Evolutionary conservation across 2,888 invertebrate genomes (phyloP).

Genomic region (Leptura quadrifasciata): DNA sequence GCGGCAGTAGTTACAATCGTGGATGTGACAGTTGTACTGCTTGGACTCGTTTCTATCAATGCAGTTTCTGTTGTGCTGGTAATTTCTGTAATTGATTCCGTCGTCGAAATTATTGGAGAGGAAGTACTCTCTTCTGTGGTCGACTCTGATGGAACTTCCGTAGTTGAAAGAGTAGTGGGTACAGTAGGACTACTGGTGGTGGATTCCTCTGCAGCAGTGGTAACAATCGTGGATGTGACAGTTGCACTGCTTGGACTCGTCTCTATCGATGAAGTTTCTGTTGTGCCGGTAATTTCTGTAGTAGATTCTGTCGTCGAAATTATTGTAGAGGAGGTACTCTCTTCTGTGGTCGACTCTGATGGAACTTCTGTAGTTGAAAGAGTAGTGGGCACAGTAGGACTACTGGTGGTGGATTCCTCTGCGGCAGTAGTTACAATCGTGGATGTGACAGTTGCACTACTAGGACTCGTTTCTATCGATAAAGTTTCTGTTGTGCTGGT

Average conservation of each 20-base stretch:
- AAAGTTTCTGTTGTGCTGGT: neutral
- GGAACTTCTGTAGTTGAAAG: neutral
- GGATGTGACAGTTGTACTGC: neutral
- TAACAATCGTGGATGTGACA: no score
- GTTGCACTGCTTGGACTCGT: no score
- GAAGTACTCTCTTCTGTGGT: no score
- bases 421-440: neutral
- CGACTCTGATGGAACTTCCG: neutral
- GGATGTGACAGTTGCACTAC: neutral
- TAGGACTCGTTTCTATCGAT: no score
- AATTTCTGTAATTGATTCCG: no score
- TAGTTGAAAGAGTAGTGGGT: neutral
- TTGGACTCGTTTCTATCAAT: no score
- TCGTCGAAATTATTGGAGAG: no score
- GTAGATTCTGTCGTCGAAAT: neutral
- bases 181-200: no score
- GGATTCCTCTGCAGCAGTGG: no score
- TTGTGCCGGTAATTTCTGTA: conserved; percentile 5
- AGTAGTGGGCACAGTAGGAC: neutral
- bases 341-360: neutral
- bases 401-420: neutral
- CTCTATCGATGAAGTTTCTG: no score
- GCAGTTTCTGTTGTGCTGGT: no score
- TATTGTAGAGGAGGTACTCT: neutral
- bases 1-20: neutral